These are phyloP conservation scores for Zapornia atra DNA, from an alignment of 2,113 vertebrate genomes.

Conservation along the genomic window DNA sequence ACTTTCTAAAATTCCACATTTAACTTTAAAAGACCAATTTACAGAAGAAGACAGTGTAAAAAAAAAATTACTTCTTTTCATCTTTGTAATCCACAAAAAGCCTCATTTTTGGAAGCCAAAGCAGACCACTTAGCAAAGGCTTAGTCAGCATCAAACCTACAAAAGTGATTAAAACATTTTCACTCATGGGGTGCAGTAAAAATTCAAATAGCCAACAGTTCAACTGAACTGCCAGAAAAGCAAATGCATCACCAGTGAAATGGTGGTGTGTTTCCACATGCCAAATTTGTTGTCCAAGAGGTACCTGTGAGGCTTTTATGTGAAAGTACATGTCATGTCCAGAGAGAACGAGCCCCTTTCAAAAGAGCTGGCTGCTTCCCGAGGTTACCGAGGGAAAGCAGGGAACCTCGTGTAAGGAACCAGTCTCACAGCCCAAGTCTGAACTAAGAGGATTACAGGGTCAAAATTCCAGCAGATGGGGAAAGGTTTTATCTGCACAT, in stretches of 20 bases:
- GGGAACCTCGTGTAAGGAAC: not conserved
- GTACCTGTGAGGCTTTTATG: not conserved
- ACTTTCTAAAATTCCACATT: not conserved
- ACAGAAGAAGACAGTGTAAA: not conserved
- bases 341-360: not conserved
- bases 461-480: constrained; percentile 51
- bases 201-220: not conserved
- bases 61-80: constrained; percentile 28
- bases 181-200: not conserved
- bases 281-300: not conserved
- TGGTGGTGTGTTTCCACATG: not conserved
- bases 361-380: not conserved
- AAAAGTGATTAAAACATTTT: not conserved
- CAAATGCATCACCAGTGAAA: not conserved
- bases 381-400: not conserved
- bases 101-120: constrained; percentile 30
- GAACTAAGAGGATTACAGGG: constrained; percentile 60
- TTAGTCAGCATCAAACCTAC: constrained; percentile 20
- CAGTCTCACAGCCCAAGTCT: not conserved
- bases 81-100: constrained; percentile 50
- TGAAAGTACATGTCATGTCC: not conserved
- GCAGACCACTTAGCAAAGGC: not conserved
- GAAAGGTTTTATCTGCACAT: constrained; percentile 33
- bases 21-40: constrained; percentile 30
- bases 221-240: not conserved